A percentile compares a stretch with the other conserved stretches of the same genome.
Conservation (phyloP, 2,113 vertebrate genomes). For the Microcebus ravelobensis region DNA sequence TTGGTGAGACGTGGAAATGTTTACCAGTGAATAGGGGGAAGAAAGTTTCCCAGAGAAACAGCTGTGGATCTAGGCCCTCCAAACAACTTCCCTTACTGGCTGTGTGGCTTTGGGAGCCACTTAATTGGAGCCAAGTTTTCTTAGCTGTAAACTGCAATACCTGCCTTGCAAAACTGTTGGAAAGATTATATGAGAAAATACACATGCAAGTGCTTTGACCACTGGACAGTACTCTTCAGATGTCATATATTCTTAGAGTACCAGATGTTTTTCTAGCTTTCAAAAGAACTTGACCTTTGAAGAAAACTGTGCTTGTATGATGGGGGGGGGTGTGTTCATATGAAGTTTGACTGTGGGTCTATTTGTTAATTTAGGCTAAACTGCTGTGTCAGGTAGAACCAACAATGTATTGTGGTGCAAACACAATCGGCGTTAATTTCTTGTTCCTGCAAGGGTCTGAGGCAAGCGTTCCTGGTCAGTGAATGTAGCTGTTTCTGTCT, state of each 20-base stretch:
- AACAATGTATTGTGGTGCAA: neutral
- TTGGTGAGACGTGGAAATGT: neutral
- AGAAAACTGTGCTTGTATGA: neutral
- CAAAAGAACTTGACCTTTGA: neutral
- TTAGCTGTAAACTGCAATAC: neutral
- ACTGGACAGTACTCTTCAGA: neutral
- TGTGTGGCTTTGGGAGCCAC: neutral
- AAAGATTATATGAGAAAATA: neutral
- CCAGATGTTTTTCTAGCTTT: neutral
- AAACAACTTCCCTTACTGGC: neutral
- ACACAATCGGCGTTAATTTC: neutral
- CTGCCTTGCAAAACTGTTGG: neutral
- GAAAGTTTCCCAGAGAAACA: accelerated
- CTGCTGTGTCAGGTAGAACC: neutral
- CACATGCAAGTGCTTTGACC: neutral
- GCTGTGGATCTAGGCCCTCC: neutral
- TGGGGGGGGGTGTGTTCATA: neutral
- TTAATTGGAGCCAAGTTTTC: neutral
- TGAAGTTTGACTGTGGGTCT: neutral
- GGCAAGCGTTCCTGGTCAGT: neutral
- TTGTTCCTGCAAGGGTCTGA: neutral
- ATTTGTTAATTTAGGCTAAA: neutral
- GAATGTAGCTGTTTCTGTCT: neutral
- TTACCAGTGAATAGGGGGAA: neutral
- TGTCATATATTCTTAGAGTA: neutral